phyloP scores from a whole-genome alignment of 2,888 invertebrate species.

The Netelia fuscicornis region DNA sequence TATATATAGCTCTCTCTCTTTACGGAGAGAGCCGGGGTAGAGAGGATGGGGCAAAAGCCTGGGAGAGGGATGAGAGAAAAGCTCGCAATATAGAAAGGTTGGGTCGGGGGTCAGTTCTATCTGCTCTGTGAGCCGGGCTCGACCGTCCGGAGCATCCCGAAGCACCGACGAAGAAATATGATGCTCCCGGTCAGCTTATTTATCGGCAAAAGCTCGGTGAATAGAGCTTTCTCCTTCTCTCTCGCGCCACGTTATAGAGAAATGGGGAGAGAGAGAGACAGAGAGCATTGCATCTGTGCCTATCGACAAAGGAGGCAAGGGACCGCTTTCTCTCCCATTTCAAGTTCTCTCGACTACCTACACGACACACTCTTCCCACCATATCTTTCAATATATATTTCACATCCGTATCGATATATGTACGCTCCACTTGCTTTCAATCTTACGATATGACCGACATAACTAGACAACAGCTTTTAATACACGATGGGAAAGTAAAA shows the following conservation, averaged over 20 bases:
- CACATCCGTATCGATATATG: neutral
- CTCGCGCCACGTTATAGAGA: slow-evolving; percentile 42
- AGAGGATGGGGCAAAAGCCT: neutral
- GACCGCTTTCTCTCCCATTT: slow-evolving; percentile 14
- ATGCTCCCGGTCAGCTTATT: slow-evolving; percentile 76
- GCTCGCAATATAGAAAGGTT: slow-evolving; percentile 6
- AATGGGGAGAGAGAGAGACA: neutral
- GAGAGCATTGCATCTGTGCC: slow-evolving; percentile 11
- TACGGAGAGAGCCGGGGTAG: neutral
- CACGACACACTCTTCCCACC: slow-evolving; percentile 7
- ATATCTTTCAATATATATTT: neutral
- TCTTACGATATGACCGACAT: neutral
- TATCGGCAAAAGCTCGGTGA: slow-evolving; percentile 75
- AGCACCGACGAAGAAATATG: slow-evolving; percentile 78
- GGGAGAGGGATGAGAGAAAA: slow-evolving; percentile 42
- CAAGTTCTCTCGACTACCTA: slow-evolving; percentile 14
- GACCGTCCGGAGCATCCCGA: slow-evolving; percentile 57
- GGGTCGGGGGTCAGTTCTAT: slow-evolving; percentile 45
- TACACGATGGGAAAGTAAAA: slow-evolving; percentile 20
- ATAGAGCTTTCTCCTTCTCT: slow-evolving; percentile 60
- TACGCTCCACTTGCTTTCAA: neutral
- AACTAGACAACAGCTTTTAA: neutral
- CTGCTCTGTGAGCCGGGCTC: slow-evolving; percentile 35
- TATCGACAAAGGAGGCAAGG: slow-evolving; percentile 4
- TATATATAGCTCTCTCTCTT: neutral